Evolutionary conservation across 2,113 vertebrate species (phyloP), one percentile per base, ranked within the genome.

Genomic region (Lethenteron reissneri): DNA sequence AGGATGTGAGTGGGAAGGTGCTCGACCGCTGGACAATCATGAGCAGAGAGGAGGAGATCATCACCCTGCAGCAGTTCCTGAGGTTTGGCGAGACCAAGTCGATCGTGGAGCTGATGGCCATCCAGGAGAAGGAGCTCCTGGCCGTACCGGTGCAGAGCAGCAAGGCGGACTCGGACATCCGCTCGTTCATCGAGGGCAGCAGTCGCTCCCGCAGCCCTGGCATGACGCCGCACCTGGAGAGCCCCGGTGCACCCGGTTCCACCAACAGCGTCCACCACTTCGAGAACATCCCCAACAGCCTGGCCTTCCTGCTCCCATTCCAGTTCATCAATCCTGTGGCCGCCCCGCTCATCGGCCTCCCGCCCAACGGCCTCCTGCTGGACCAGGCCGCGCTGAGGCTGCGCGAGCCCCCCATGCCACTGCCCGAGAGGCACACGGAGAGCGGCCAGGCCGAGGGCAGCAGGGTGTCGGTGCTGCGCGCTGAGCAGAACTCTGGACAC

Each of bases 131-230:
- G 81, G 94, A 99, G 82, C 92, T 92, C 75, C 94, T 97, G 81
- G 90, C 94, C 14, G 87, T 99, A 77, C 89, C 94, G 69, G 92
- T 99, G 76, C 88, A 87, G 41, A 91, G 91, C 76, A 90, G 90
- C 81, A 99, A 99, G 84, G 85, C 86, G 76, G 94, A 99, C 81
- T 97, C 94, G 70, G 94, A 94, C 74, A 97, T 99, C 82, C 87
- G 94, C 82, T 96, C 91, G 83, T 99, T 99, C 79, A 99, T 99
- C 77, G 94, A 99, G 84, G 89, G 89, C 84, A 99, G 92, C 88
- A 99, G 94, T 80, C 88, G 89, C 72, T 86, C 89, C 75, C 87
- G 91, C 78, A 99, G 94, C 79, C 94, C 94, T 2, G 92, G 94
- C 77, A 86, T 95, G 70, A 85, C 94, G 70, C 84, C 90, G 74